A percentile compares a stretch with the other conserved stretches of the same genome.
Conservation (phyloP, 2,113 vertebrate genomes). For the Mionectes macconnelli region DNA sequence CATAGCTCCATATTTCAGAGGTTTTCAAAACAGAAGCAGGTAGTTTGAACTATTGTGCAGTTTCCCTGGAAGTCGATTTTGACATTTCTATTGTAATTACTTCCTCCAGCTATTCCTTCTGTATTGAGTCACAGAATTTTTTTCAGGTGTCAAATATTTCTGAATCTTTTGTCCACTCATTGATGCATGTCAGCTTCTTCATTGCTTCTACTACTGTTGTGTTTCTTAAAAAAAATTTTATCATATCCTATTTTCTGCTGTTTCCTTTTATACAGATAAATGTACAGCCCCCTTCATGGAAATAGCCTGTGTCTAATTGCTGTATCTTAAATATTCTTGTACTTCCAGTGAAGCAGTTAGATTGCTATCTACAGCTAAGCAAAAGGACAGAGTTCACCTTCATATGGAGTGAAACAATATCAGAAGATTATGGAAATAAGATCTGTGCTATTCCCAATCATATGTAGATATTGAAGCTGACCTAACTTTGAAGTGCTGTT, state of each 20-base stretch:
- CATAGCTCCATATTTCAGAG: not conserved
- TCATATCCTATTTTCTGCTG: not conserved
- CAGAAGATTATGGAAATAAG: not conserved
- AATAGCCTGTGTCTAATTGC: not conserved
- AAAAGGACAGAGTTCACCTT: not conserved
- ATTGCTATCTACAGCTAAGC: not conserved
- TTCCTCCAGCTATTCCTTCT: not conserved
- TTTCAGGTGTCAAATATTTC: not conserved
- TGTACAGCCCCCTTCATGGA: accelerated
- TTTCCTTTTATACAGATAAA: not conserved
- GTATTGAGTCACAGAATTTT: not conserved
- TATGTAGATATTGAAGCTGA: not conserved
- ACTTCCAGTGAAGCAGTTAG: not conserved
- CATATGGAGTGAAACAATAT: not conserved
- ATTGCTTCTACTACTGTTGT: not conserved
- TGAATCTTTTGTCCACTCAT: not conserved
- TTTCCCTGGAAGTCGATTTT: not conserved
- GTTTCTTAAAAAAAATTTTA: not conserved
- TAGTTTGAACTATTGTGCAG: not conserved
- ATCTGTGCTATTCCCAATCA: not conserved
- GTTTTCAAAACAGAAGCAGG: not conserved
- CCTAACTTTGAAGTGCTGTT: not conserved
- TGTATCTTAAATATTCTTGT: not conserved
- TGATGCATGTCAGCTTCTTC: not conserved
- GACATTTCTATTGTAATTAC: not conserved